These are phyloP conservation scores for Chesias legatella DNA, from an alignment of 2,888 invertebrate species.

Conservation along the genomic window DNA sequence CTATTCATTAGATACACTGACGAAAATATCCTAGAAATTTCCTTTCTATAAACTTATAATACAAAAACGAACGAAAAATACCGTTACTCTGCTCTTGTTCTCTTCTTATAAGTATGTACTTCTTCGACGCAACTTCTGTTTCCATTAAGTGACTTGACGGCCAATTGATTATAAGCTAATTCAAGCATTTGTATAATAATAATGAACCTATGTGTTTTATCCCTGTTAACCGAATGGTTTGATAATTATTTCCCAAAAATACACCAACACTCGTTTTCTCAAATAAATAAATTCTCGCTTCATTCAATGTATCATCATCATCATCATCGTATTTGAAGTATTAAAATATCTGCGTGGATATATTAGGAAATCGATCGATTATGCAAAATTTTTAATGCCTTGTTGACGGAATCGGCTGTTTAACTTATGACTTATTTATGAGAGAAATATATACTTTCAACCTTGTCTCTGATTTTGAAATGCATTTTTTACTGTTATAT, in stretches of 20 bases:
- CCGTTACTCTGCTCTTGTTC: too few species aligned
- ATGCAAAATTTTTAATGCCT: conserved; percentile 19
- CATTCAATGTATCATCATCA: conserved; percentile 22
- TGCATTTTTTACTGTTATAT: neutral
- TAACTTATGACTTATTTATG: conserved; percentile 7
- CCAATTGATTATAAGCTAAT: too few species aligned
- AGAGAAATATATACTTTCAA: conserved; percentile 1
- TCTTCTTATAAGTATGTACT: too few species aligned
- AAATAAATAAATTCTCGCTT: too few species aligned
- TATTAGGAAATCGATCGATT: conserved; percentile 23
- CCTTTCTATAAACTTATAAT: neutral
- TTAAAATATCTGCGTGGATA: neutral
- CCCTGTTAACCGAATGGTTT: too few species aligned
- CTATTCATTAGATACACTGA: conserved; percentile 22
- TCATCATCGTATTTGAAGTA: conserved; percentile 3
- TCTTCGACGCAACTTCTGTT: too few species aligned
- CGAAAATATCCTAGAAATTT: conserved; percentile 10
- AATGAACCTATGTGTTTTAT: too few species aligned
- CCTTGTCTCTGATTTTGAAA: neutral
- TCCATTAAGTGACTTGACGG: too few species aligned
- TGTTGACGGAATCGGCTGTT: conserved; percentile 12
- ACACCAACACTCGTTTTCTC: too few species aligned
- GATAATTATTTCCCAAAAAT: too few species aligned
- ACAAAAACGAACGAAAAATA: too few species aligned
- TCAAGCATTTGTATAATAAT: too few species aligned